Base-by-base conservation (phyloP, 2,888 invertebrate genomes). In the Sinodicranocentrus sp. region DNA sequence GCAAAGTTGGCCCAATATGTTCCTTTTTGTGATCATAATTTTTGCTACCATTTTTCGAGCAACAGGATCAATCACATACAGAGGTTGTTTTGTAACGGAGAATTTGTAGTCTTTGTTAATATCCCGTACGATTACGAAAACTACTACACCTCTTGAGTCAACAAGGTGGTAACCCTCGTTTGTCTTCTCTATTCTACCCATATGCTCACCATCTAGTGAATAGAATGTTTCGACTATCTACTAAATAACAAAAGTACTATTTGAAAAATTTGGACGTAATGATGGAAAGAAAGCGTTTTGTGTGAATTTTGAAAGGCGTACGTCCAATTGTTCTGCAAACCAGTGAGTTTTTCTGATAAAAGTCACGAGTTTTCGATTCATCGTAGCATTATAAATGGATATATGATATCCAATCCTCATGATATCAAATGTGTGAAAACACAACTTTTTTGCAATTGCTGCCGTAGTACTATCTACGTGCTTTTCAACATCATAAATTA, bases 191-290 rank as follows among this genome's bases (percentile, higher is more conserved):
- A 83, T 71, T 28, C 76, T 70, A 6, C 83, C 83, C 10, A 83
- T 44, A 63, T 70, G 75, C 0, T 52, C 17, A 25, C 75, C 57
- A 21, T 82, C 75, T n/a, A 63, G 28, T n/a, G 67, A 67, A 33
- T 82, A 82, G 33, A 43, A 75, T 23, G 76, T 57, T 52, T 76
- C 82, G 15, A 82, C 82, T 28, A 82, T 82, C 82, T 82, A 67
- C 73, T 73, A 17, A 43, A 52, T 28, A 2, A 17, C 0, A 59
- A 44, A 43, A 26, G 1, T 0, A 75, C 25, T 48, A 75, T n/a
- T 8, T 48, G 13, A 26, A 28, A 28, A 57, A 54, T 1, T 33
- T 33, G 33, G 10, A 33, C 33, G 33, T 6, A 33, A 33, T 33
- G 33, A 3, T 10, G 10, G 3, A 33, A 33, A 33, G 10, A 33